Percentiles rank a stretch among this genome's conserved stretches.
Conservation (phyloP, 2,888 invertebrate species). For the Asteroscopus sphinx region DNA sequence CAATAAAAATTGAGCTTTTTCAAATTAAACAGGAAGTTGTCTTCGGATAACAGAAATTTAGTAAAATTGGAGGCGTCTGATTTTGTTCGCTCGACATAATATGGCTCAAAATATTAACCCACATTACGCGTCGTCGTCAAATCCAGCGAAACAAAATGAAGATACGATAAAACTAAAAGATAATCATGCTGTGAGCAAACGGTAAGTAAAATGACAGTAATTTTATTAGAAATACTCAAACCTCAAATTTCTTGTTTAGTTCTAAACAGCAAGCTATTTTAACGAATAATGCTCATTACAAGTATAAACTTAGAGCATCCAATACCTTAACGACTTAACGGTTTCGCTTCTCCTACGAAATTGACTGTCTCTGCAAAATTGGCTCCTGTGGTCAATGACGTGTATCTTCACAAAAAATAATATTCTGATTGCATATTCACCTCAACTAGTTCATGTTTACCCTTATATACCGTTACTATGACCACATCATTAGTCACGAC, state of each 20-base stretch:
- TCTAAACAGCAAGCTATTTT: neutral
- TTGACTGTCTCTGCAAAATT: constrained; percentile 29
- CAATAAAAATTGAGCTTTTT: constrained; percentile 88
- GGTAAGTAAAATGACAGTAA: constrained; percentile 88
- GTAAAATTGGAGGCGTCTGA: constrained; percentile 70
- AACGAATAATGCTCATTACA: neutral
- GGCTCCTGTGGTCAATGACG: constrained; percentile 44
- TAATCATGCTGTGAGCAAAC: constrained; percentile 97
- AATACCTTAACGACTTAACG: constrained; percentile 33
- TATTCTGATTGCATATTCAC: constrained; percentile 21
- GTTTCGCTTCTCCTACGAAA: constrained; percentile 18
- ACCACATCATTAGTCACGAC: neutral
- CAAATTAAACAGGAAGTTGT: constrained; percentile 85
- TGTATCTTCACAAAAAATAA: constrained; percentile 40
- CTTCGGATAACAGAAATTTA: constrained; percentile 82
- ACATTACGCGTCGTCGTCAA: constrained; percentile 92
- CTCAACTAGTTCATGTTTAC: neutral
- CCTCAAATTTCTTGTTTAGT: constrained; percentile 10
- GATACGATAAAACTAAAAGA: constrained; percentile 94
- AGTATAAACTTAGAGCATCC: neutral
- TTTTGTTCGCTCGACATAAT: constrained; percentile 70
- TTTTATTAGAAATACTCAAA: constrained; percentile 13
- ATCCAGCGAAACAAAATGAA: constrained; percentile 94
- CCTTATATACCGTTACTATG: neutral
- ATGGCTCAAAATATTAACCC: constrained; percentile 98